Percentiles rank a stretch among this genome's conserved stretches.
Conservation (phyloP, 2,113 vertebrate genomes). For the Burhinus oedicnemus region DNA sequence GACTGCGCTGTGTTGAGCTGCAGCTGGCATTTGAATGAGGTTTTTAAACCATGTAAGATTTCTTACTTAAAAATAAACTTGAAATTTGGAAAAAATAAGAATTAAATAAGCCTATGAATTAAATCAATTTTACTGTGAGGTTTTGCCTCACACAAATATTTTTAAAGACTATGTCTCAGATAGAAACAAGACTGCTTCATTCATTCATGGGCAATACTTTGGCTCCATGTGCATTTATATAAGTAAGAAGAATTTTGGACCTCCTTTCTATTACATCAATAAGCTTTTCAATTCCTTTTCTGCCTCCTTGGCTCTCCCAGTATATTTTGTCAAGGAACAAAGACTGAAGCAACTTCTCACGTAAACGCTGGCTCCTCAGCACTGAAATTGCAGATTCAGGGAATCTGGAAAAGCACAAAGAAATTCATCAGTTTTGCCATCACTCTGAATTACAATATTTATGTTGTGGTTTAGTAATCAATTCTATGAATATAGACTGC, state of each 20-base stretch:
- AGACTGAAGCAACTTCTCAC: constrained; percentile 94
- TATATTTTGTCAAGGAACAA: constrained; percentile 92
- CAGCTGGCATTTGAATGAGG: not conserved
- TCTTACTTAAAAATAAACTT: not conserved
- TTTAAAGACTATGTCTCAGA: not conserved
- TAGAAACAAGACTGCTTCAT: constrained; percentile 59
- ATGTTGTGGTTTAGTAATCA: constrained; percentile 6
- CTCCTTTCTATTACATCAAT: constrained; percentile 93
- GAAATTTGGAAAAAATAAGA: not conserved
- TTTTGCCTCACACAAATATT: not conserved
- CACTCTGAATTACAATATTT: constrained; percentile 13
- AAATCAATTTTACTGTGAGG: not conserved
- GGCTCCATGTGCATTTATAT: constrained; percentile 91
- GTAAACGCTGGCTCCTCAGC: constrained; percentile 85
- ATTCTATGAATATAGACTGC: not conserved
- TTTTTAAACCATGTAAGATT: not conserved
- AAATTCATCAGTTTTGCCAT: constrained; percentile 24
- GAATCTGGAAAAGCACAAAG: constrained; percentile 78
- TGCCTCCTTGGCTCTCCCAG: constrained; percentile 96
- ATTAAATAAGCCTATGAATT: not conserved
- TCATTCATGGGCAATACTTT: constrained; percentile 84
- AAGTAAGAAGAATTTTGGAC: constrained; percentile 89
- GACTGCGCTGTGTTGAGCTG: not conserved
- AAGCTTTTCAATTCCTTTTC: constrained; percentile 92
- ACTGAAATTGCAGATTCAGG: constrained; percentile 88